Conservation (phyloP, 2,113 vertebrate genomes). For the Galemys pyrenaicus region DNA sequence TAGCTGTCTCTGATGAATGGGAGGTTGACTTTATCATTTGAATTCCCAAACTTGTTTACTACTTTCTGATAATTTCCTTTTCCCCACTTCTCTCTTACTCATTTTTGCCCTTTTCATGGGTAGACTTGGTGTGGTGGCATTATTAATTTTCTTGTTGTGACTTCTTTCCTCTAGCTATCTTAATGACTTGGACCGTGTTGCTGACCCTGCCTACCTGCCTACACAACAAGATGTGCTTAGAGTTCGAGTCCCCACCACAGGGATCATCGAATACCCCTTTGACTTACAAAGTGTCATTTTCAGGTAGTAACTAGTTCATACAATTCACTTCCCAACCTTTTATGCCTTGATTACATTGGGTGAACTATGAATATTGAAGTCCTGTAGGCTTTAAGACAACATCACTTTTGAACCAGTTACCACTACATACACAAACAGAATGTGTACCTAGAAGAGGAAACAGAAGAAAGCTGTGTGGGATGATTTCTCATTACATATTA, state of each 20-base stretch:
- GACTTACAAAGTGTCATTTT: slow-evolving; percentile 98
- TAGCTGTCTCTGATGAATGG: neutral
- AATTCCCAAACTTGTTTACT: neutral
- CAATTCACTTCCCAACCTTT: neutral
- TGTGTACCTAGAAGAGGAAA: neutral
- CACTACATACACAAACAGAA: neutral
- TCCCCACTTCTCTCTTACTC: slow-evolving; percentile 29
- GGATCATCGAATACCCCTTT: slow-evolving; percentile 94
- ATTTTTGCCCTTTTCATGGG: slow-evolving; percentile 36
- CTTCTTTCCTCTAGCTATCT: slow-evolving; percentile 87
- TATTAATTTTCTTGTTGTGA: slow-evolving; percentile 82
- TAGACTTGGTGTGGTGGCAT: slow-evolving; percentile 50
- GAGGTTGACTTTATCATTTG: neutral
- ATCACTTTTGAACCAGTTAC: neutral
- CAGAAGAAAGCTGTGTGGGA: neutral
- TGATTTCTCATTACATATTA: neutral
- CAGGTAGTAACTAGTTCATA: slow-evolving; percentile 88
- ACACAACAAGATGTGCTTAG: slow-evolving; percentile 91
- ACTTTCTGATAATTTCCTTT: neutral
- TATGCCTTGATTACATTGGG: neutral
- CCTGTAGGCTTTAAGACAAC: neutral
- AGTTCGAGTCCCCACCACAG: slow-evolving; percentile 91
- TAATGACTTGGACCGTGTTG: slow-evolving; percentile 91
- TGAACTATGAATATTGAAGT: slow-evolving; percentile 25
- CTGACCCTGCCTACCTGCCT: slow-evolving; percentile 87